These are phyloP conservation scores for Podiceps cristatus DNA, from an alignment of 2,113 vertebrate genomes.

Conservation along the genomic window DNA sequence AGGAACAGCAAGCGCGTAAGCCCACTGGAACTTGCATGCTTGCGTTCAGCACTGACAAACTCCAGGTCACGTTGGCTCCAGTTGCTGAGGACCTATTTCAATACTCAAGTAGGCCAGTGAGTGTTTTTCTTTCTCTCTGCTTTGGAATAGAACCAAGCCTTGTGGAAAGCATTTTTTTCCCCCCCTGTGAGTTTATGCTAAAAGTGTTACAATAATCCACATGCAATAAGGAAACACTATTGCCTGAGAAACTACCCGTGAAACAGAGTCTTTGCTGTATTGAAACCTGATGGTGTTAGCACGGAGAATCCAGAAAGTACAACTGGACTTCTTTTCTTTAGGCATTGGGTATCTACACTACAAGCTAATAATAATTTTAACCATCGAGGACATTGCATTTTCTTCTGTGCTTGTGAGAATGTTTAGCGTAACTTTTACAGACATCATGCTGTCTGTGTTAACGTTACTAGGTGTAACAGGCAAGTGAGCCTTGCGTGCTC, in stretches of 20 bases:
- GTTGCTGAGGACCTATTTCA: background rate
- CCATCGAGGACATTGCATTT: background rate
- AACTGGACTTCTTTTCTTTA: background rate
- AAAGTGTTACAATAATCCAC: slow-evolving; percentile 1
- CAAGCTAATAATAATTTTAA: background rate
- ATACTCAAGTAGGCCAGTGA: background rate
- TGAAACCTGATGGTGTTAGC: background rate
- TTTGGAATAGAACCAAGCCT: slow-evolving; percentile 23
- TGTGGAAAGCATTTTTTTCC: background rate
- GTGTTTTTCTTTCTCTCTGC: background rate
- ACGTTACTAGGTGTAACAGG: background rate
- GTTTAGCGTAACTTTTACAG: background rate
- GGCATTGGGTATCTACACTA: background rate
- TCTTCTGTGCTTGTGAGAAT: background rate
- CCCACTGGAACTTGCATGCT: background rate
- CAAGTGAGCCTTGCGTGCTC: background rate
- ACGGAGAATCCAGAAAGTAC: background rate
- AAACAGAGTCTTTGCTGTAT: background rate
- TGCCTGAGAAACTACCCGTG: background rate
- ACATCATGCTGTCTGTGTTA: background rate
- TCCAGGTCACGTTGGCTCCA: background rate
- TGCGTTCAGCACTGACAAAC: background rate
- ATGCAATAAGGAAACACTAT: background rate
- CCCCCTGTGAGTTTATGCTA: background rate
- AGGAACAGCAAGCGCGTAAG: background rate